Conservation (phyloP, 1,140 invertebrate species). For the Drosophila rhopaloa region DNA sequence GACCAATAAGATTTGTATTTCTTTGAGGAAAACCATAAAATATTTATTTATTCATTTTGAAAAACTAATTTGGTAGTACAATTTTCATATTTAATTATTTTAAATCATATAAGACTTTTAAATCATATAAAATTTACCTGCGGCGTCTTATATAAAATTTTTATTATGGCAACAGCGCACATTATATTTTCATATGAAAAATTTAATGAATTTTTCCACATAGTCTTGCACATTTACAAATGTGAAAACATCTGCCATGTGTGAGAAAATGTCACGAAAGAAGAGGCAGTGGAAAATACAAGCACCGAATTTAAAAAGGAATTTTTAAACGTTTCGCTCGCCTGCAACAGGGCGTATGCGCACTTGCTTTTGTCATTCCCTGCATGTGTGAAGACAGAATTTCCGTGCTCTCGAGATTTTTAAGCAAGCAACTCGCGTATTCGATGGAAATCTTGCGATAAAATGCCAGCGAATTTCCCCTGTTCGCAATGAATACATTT, state of each 20-base stretch:
- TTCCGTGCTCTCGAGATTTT: constrained; percentile 27
- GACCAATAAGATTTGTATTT: too few species aligned
- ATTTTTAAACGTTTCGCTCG: constrained; percentile 47
- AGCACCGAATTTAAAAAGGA: constrained; percentile 51
- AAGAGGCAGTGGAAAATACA: constrained; percentile 4
- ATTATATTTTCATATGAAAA: constrained; percentile 47
- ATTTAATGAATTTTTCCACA: constrained; percentile 45
- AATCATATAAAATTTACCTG: constrained; percentile 30
- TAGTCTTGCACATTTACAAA: constrained; percentile 17
- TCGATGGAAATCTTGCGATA: constrained; percentile 74
- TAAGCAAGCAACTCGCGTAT: constrained; percentile 61
- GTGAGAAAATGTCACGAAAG: constrained; percentile 50
- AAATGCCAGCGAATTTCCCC: constrained; percentile 48
- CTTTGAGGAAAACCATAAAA: too few species aligned
- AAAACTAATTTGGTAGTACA: too few species aligned
- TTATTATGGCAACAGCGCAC: constrained; percentile 4
- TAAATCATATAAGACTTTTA: too few species aligned
- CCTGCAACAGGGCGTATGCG: constrained; percentile 59
- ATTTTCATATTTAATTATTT: background rate
- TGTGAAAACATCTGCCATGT: constrained; percentile 33
- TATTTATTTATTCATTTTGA: too few species aligned
- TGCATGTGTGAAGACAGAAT: constrained; percentile 27
- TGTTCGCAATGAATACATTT: constrained; percentile 43
- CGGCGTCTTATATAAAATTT: constrained; percentile 1
- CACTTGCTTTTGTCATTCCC: constrained; percentile 36